phyloP scores from a whole-genome alignment of 2,797 vertebrate genomes.

The Buceros bicornis region DNA sequence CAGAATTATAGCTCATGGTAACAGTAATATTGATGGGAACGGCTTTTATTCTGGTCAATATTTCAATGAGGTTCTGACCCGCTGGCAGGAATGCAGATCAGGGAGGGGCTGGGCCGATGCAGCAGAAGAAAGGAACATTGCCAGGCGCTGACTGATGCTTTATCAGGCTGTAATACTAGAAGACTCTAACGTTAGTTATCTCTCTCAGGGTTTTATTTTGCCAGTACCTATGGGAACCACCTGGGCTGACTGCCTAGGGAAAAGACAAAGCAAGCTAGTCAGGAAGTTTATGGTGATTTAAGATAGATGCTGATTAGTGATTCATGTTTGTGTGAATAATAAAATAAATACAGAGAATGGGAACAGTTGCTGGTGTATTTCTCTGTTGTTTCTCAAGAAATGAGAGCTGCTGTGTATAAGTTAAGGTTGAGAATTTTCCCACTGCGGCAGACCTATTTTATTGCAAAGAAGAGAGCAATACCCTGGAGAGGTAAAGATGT shows the following conservation, averaged over 20 bases:
- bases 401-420: neutral
- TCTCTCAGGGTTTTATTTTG: slow-evolving; percentile 59
- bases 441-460: neutral
- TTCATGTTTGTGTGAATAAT: slow-evolving; percentile 46
- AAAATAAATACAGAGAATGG: neutral
- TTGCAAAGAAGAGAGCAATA: slow-evolving; percentile 32
- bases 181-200: slow-evolving; percentile 48
- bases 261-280: slow-evolving; percentile 50
- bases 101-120: neutral
- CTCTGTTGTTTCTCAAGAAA: neutral
- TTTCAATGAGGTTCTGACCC: slow-evolving; percentile 26
- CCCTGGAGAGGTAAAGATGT: slow-evolving; percentile 38
- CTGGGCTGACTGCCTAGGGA: slow-evolving; percentile 30
- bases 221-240: slow-evolving; percentile 46
- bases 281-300: slow-evolving; percentile 53
- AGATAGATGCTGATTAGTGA: slow-evolving; percentile 27
- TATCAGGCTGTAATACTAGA: neutral
- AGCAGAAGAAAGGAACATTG: slow-evolving; percentile 23
- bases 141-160: neutral
- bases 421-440: slow-evolving; percentile 37
- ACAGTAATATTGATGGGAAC: neutral
- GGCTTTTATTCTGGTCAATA: slow-evolving; percentile 40
- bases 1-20: neutral
- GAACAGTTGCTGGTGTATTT: neutral
- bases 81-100: neutral